phyloP scores from a whole-genome alignment of 1,140 invertebrate genomes.

The Leptinotarsa texana region DNA sequence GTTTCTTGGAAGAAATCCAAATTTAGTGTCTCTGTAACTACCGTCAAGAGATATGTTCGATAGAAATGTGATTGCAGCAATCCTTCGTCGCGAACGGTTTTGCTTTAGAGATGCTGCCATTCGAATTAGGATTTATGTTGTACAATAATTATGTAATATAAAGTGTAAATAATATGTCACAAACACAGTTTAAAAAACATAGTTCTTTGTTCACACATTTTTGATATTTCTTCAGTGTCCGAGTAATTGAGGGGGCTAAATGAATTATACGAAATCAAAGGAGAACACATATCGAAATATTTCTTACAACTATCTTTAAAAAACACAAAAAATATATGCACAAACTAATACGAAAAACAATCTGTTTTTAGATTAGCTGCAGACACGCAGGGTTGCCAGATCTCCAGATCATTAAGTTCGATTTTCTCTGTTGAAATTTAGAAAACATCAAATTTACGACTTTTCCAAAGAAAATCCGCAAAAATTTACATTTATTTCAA shows the following conservation, averaged over 20 bases:
- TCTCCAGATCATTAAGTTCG: no score
- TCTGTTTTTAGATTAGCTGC: no score
- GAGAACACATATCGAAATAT: background rate
- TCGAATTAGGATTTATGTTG: slow-evolving; percentile 27
- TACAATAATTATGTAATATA: slow-evolving; percentile 8
- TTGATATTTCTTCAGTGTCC: background rate
- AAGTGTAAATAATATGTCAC: slow-evolving; percentile 37
- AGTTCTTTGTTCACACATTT: slow-evolving; percentile 42
- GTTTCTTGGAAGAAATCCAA: slow-evolving; percentile 62
- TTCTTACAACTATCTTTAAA: background rate
- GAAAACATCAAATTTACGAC: no score
- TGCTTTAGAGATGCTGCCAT: slow-evolving; percentile 64
- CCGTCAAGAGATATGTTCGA: slow-evolving; percentile 94
- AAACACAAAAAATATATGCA: background rate
- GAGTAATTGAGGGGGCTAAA: background rate
- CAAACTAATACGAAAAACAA: background rate
- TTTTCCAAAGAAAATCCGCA: no score
- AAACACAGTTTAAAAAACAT: slow-evolving; percentile 35
- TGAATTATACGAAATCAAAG: background rate
- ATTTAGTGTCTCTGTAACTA: slow-evolving; percentile 81
- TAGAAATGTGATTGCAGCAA: slow-evolving; percentile 88
- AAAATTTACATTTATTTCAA: no score
- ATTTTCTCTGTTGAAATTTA: no score
- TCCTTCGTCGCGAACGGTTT: slow-evolving; percentile 69
- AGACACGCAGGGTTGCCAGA: no score